Evolutionary conservation across 1,140 invertebrate species (phyloP), one percentile per base, ranked within the genome.

Genomic region (Danaus plexippus): DNA sequence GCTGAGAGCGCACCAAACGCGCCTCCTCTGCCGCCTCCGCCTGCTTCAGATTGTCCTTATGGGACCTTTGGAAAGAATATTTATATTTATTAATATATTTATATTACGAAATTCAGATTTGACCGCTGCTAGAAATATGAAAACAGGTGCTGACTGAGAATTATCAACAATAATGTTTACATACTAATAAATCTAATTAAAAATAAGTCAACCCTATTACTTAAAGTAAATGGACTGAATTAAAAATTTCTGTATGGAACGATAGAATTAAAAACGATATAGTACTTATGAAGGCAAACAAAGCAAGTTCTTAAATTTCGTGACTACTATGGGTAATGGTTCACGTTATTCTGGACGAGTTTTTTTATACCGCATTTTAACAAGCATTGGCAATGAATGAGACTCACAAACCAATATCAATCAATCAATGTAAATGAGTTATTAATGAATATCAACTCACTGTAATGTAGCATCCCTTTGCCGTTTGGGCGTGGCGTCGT

Each of bases 1-100:
- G 94, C 86, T 99, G 97, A 58, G 93, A 92, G 57, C 94, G 90
- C 52, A 95, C 89, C 69, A 98, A 89, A 58, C 94, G 89, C 77
- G 94, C 93, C 82, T 98, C 95, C 73, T 97, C 95, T 73, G 95
- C 93, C 57, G 94, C 93, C 85, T 98, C 97, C 59, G 95, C 92
- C 75, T 96, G 93, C 81, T 96, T 94, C 65, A 98, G 87, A 87
- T 92, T 94, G 76, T 98, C 96, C 84, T 99, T 99, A 73, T 98
- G 96, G 74, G 91, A 91, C 75, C 92, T 92, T 53, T 8, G 54
- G 70, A 9, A 45, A 32, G 18, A 53, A 50, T 50, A 12, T 2
- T n/a, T 3, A 8, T 49, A 11, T 53, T 53, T 11, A 11, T 10
- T 43, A 52, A 46, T 9, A 54, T 15, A 15, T 1, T 3, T 15